A percentile compares a stretch with the other conserved stretches of the same genome.
Conservation (phyloP, 2,113 vertebrate genomes). For the Corynorhinus townsendii region DNA sequence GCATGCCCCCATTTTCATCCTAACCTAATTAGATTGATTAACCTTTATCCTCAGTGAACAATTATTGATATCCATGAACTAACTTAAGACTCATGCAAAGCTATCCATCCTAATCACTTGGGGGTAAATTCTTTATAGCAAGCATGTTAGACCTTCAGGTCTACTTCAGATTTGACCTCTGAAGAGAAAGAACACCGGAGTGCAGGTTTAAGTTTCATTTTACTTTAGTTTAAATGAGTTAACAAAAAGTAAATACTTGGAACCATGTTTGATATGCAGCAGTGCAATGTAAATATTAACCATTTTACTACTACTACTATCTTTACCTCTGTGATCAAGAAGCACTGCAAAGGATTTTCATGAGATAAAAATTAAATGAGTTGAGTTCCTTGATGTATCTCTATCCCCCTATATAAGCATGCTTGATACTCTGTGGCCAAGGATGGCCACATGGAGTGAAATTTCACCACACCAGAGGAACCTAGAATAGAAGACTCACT, state of each 20-base stretch:
- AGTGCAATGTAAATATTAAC: background rate
- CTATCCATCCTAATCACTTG: background rate
- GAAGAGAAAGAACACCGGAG: background rate
- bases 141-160: background rate
- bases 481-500: background rate
- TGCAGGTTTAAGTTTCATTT: background rate
- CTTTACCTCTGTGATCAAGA: background rate
- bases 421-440: background rate
- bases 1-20: background rate
- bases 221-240: background rate
- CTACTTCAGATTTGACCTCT: background rate
- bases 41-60: background rate
- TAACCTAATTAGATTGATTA: background rate
- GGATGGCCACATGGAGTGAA: background rate
- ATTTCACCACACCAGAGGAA: background rate
- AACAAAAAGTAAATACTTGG: background rate
- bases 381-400: background rate
- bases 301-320: background rate
- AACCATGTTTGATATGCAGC: background rate
- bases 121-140: background rate
- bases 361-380: background rate
- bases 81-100: background rate
- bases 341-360: background rate
- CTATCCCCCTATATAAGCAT: background rate
- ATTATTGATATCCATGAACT: background rate